A percentile compares a stretch with the other conserved stretches of the same genome.
phyloP scores from a whole-genome alignment of 2,113 vertebrate species.

The Elaphurus davidianus region DNA sequence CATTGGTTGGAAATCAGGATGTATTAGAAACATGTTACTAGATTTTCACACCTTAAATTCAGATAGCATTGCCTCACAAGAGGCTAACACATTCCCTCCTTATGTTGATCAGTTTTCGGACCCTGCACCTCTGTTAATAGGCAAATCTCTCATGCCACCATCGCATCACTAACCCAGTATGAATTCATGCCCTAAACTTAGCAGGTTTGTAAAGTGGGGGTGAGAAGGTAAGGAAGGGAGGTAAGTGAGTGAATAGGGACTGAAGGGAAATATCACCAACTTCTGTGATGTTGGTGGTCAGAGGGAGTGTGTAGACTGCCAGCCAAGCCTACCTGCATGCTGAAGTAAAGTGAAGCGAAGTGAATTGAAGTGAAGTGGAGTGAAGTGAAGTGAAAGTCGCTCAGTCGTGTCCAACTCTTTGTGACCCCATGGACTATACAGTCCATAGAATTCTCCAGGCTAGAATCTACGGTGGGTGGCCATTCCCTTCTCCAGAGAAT shows the following conservation, averaged over 20 bases:
- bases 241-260: neutral
- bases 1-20: neutral
- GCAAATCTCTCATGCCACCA: neutral
- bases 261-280: accelerated
- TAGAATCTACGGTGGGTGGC: neutral
- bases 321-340: accelerated
- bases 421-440: neutral
- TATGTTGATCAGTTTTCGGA: neutral
- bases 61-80: neutral
- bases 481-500: neutral
- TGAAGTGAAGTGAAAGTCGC: neutral
- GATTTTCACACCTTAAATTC: neutral
- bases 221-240: neutral
- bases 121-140: neutral
- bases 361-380: neutral
- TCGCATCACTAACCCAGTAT: neutral
- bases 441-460: neutral
- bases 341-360: neutral
- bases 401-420: neutral
- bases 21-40: neutral
- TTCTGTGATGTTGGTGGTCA: accelerated
- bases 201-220: neutral
- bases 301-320: accelerated
- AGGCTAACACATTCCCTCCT: accelerated
- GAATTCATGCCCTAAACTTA: neutral